Evolutionary conservation across 2,113 vertebrate species (phyloP), one percentile per base, ranked within the genome.

Genomic region (Campylomormyrus numenius): DNA sequence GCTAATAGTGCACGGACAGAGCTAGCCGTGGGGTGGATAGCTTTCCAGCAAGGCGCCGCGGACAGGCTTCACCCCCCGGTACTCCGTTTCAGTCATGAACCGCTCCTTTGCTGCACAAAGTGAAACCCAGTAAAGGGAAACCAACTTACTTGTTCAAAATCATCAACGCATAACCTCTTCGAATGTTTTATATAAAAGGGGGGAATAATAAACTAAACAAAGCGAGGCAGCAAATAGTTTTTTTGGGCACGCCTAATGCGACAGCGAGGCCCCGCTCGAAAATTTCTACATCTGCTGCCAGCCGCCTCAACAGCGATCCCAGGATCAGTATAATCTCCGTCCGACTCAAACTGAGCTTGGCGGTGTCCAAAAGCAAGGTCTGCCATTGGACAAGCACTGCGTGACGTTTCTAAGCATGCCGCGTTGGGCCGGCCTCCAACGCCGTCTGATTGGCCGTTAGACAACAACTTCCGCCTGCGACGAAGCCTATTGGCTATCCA

Each of bases 341-440:
- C 88, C 90, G 88, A 87, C 88, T 90, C 93, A 94, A 94, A 94
- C 93, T 91, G 91, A 94, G 92, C 94, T 94, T 94, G 94, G 94
- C 94, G 94, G 94, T 92, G 93, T 94, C 92, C 92, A 88, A 90
- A 90, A 89, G 62, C 35, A 42, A 42, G 90, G 19, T 11, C 15
- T 31, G 3, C 87, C 90, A 94, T 94, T 94, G 94, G 94, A 88
- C 83, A 90, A 46, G 48, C 87, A 35, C 2, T 5, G 0, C 5
- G 53, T 90, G 89, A 90, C 93, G 94, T 90, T 39, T 58, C 0
- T 3, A 66, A 88, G 84, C 31, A 35, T 50, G 46, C 35, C 5
- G 2, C 19, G 11, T 0, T 27, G 84, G 45, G 39, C 85, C 90
- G 89, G 24, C 85, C 84, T 50, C 53, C 45, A 11, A 1, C 21